phyloP scores from a whole-genome alignment of 2,888 invertebrate species.

The Diploptera punctata region DNA sequence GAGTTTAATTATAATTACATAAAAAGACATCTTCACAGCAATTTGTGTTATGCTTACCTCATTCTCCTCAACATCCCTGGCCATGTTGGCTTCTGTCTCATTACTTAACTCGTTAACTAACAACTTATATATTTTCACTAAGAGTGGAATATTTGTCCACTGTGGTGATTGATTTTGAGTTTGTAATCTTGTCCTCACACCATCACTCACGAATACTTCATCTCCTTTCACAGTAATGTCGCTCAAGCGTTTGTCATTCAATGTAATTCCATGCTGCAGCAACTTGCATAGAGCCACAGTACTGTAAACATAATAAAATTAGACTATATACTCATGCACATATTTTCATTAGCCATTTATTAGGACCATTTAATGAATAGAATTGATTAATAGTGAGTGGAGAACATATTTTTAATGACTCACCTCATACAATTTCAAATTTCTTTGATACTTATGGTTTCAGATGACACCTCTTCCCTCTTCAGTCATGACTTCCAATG shows the following conservation, averaged over 20 bases:
- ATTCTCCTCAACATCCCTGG: slow-evolving; percentile 52
- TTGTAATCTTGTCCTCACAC: slow-evolving; percentile 50
- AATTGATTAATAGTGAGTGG: no score
- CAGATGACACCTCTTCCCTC: no score
- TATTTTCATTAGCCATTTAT: no score
- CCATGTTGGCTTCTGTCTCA: slow-evolving; percentile 59
- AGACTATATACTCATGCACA: no score
- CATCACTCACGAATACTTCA: slow-evolving; percentile 51
- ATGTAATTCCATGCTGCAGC: slow-evolving; percentile 69
- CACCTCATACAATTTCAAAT: no score
- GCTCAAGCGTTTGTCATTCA: slow-evolving; percentile 65
- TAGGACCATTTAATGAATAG: no score
- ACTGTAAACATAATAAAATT: slow-evolving; percentile 50
- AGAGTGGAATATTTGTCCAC: slow-evolving; percentile 69
- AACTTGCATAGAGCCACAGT: slow-evolving; percentile 71
- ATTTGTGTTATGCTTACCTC: neutral
- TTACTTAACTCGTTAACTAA: slow-evolving; percentile 68
- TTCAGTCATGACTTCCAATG: no score
- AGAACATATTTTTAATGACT: no score
- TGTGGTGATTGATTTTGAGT: slow-evolving; percentile 59
- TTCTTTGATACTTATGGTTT: no score
- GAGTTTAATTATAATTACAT: slow-evolving; percentile 7
- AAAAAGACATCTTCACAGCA: slow-evolving; percentile 9
- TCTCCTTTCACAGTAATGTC: slow-evolving; percentile 66
- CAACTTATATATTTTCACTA: slow-evolving; percentile 75